Percentiles rank a stretch among this genome's conserved stretches.
Conservation (phyloP, 2,113 vertebrate species). For the Prochilodus magdalenae region DNA sequence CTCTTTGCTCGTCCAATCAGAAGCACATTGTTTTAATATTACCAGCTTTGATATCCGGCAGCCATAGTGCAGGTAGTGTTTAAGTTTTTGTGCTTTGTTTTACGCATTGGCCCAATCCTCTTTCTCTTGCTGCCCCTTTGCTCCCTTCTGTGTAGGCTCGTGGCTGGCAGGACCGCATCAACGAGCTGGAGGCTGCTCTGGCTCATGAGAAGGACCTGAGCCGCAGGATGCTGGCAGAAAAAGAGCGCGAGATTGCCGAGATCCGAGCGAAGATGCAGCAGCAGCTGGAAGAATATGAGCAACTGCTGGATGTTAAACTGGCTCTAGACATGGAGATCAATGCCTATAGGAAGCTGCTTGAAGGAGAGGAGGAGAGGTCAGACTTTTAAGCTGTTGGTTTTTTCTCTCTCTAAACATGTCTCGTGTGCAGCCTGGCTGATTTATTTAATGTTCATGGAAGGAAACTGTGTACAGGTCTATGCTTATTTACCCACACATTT, state of each 20-base stretch:
- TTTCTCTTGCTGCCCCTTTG: not conserved
- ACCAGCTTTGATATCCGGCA: no score
- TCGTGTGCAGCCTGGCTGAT: no score
- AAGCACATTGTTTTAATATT: no score
- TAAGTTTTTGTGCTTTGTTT: not conserved
- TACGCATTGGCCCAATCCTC: not conserved
- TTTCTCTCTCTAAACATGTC: no score
- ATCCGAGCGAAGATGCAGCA: slow-evolving; percentile 84
- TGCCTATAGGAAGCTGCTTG: slow-evolving; percentile 89
- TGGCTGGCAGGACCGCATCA: slow-evolving; percentile 82
- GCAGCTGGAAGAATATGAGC: slow-evolving; percentile 85
- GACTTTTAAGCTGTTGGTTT: not conserved
- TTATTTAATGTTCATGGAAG: no score
- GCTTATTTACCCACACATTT: no score
- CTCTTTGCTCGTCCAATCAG: no score
- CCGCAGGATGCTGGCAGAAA: slow-evolving; percentile 77
- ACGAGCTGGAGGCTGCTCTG: slow-evolving; percentile 83
- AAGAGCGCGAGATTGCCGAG: slow-evolving; percentile 82
- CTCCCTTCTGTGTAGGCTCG: slow-evolving; percentile 73
- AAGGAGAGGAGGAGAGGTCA: slow-evolving; percentile 92
- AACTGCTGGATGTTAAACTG: slow-evolving; percentile 91
- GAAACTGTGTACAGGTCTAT: no score
- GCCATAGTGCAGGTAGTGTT: no score
- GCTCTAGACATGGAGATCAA: slow-evolving; percentile 93
- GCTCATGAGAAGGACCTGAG: slow-evolving; percentile 80